Base-by-base conservation (phyloP, 2,797 vertebrate genomes). In the Gadopsis bispinosus region DNA sequence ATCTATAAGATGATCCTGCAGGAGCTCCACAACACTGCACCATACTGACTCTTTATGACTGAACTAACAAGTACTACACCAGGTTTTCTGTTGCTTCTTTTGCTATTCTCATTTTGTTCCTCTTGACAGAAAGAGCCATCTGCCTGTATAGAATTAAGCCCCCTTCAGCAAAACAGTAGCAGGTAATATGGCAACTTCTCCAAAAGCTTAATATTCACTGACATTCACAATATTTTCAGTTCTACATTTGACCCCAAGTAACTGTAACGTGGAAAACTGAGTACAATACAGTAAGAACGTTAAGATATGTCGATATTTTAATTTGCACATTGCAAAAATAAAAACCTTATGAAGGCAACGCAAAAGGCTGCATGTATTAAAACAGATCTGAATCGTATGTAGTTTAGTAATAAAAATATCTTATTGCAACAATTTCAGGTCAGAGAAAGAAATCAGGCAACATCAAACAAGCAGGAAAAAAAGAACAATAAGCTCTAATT, bases 381-480 rank as follows among this genome's bases (percentile, higher is more conserved):
- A 53, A 51, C 2, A 9, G 7, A 68, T 48, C 17, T 26, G 37
- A 58, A 74, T 17, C 4, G 0, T 13, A 16, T 31, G 50, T 39
- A 39, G 22, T 10, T 33, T 17, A 14, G 14, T 14, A 51, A 77
- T 22, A 47, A 39, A 82, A 69, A 50, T 16, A 64, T 45, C 26
- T 62, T 16, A 33, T 7, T 22, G 39, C 29, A 77, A 75, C n/a
- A 10, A 20, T 26, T 63, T 59, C 37, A 10, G 37, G 41, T 62
- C 43, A 59, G 47, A 64, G 37, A 64, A 29, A 58, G 35, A 67
- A 85, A 79, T 76, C 9, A 66, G 62, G 68, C 5, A 48, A 67
- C 55, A 72, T 69, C 58, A 84, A 81, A 72, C 47, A 63, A 26
- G 47, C 29, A 67, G n/a, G n/a, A 9, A 55, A 31, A 51, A 29